These are phyloP conservation scores for Neosalanx taihuensis DNA, from an alignment of 2,797 vertebrate species.

Conservation along the genomic window DNA sequence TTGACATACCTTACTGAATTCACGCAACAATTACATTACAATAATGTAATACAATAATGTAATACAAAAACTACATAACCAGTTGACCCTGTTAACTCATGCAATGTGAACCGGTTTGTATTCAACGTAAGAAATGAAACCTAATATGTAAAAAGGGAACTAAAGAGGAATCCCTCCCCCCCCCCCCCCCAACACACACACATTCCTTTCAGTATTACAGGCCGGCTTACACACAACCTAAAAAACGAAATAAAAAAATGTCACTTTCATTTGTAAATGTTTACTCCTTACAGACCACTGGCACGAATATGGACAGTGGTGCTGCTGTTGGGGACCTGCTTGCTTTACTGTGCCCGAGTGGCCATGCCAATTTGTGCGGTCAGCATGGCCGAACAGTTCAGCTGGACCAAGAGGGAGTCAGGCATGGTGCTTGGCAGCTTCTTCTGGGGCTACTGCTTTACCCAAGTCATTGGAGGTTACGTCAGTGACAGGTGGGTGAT, in stretches of 20 bases:
- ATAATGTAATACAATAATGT: no score
- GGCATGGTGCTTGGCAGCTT: conserved; percentile 94
- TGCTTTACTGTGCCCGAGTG: conserved; percentile 90
- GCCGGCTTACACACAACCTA: background rate
- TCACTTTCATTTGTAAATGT: conserved; percentile 6
- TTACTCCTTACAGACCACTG: conserved; percentile 68
- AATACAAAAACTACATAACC: background rate
- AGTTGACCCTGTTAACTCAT: no score
- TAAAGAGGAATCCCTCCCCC: no score
- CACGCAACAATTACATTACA: no score
- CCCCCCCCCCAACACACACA: background rate
- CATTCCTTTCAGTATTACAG: background rate
- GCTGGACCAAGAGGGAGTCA: conserved; percentile 91
- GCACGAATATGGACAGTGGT: conserved; percentile 83
- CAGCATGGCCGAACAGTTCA: conserved; percentile 84
- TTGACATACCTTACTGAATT: background rate
- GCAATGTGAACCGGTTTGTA: no score
- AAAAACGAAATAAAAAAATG: background rate
- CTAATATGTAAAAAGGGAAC: no score
- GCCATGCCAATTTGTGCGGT: conserved; percentile 87
- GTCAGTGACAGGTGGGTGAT: conserved; percentile 82
- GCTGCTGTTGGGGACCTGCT: conserved; percentile 88
- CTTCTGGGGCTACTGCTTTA: conserved; percentile 98
- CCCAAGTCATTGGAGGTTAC: conserved; percentile 90
- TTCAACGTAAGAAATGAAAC: no score